phyloP scores from a whole-genome alignment of 2,797 vertebrate species.

The Silurus aristotelis region DNA sequence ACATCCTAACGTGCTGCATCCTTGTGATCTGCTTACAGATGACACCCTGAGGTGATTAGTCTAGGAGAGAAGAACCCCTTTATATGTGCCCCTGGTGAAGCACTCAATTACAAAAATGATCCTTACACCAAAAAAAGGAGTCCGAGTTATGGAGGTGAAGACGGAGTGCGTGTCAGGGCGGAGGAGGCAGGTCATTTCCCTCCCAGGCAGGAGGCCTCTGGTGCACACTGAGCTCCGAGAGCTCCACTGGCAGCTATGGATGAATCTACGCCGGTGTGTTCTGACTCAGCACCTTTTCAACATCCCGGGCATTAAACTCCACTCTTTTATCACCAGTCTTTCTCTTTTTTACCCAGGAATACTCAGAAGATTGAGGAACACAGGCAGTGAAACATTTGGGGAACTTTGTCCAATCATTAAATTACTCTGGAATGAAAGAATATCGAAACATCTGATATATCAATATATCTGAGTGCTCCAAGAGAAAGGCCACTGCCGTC shows the following conservation, averaged over 20 bases:
- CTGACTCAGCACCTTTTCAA: slow-evolving; percentile 71
- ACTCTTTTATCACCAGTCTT: slow-evolving; percentile 16
- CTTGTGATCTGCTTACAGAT: slow-evolving; percentile 4
- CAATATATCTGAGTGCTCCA: background rate
- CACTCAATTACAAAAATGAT: slow-evolving; percentile 36
- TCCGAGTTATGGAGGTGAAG: slow-evolving; percentile 55
- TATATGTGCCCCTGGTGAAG: slow-evolving; percentile 31
- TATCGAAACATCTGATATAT: background rate
- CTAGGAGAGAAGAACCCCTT: background rate
- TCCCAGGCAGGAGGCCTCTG: slow-evolving; percentile 62
- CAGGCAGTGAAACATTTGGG: background rate
- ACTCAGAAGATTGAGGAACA: background rate
- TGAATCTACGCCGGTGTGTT: slow-evolving; percentile 68
- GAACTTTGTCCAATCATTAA: background rate
- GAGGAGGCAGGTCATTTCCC: slow-evolving; percentile 77
- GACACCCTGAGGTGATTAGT: slow-evolving; percentile 10
- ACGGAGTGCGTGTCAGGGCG: slow-evolving; percentile 70
- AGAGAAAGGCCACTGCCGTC: background rate
- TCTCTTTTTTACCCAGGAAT: slow-evolving; percentile 9
- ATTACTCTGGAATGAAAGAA: background rate
- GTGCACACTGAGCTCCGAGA: slow-evolving; percentile 74
- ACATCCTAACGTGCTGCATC: background rate
- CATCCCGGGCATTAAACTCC: slow-evolving; percentile 13
- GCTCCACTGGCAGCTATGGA: slow-evolving; percentile 76
- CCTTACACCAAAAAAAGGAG: slow-evolving; percentile 26